phyloP scores from a whole-genome alignment of 2,888 invertebrate genomes.

The Xanthorhoe designata region DNA sequence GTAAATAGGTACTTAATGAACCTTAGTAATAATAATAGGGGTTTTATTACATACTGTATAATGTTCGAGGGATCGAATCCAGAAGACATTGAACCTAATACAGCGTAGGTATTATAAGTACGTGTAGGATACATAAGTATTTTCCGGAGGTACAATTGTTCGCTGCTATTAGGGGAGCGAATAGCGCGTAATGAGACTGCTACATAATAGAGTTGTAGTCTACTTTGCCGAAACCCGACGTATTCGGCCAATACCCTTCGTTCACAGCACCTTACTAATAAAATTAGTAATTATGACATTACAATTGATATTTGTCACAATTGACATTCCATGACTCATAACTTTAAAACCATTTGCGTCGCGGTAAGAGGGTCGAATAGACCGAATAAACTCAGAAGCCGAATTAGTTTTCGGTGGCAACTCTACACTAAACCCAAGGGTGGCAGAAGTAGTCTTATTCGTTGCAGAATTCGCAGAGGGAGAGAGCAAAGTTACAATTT shows the following conservation, averaged over 20 bases:
- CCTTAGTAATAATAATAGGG: too few relatives aligned
- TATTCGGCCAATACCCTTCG: background rate
- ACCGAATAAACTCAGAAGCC: background rate
- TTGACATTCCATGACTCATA: too few relatives aligned
- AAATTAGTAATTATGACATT: background rate
- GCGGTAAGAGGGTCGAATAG: background rate
- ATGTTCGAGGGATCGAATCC: background rate
- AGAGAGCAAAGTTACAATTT: conserved; percentile 38
- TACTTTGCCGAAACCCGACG: conserved; percentile 1
- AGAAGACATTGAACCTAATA: background rate
- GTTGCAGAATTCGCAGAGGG: conserved; percentile 42
- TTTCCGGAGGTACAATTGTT: conserved; percentile 54
- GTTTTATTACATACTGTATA: too few relatives aligned
- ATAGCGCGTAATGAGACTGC: conserved; percentile 68
- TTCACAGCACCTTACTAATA: background rate
- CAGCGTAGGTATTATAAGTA: background rate
- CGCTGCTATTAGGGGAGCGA: conserved; percentile 64
- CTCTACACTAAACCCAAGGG: conserved; percentile 51
- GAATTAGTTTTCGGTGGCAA: background rate
- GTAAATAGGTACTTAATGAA: too few relatives aligned
- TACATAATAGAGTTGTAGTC: background rate
- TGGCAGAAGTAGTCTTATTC: conserved; percentile 62
- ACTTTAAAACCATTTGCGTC: background rate
- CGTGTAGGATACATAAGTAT: background rate
- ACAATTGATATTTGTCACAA: too few relatives aligned